Percentiles rank a stretch among this genome's conserved stretches.
These are phyloP conservation scores for Calephelis virginiensis DNA, from an alignment of 1,140 invertebrate genomes.

Conservation along the genomic window DNA sequence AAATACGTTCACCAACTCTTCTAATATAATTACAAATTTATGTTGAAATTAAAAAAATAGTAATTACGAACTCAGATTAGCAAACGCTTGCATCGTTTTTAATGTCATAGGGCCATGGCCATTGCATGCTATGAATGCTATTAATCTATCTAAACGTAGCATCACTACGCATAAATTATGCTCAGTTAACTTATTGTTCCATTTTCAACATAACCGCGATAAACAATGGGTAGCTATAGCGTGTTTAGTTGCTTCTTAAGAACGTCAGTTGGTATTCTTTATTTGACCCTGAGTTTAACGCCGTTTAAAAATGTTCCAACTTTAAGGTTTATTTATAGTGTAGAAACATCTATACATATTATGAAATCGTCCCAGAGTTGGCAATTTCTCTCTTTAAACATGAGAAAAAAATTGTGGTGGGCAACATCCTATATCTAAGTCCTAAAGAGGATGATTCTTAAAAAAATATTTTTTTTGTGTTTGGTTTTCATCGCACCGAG, in stretches of 20 bases:
- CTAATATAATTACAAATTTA: too few relatives aligned
- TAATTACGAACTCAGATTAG: neutral
- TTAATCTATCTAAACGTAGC: constrained; percentile 2
- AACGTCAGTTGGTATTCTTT: neutral
- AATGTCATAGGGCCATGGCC: constrained; percentile 4
- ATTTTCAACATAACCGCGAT: neutral
- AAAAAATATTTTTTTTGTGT: too few relatives aligned
- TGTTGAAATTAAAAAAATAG: too few relatives aligned
- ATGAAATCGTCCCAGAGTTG: too few relatives aligned
- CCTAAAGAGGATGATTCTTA: too few relatives aligned
- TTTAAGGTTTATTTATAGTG: neutral
- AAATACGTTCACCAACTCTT: too few relatives aligned
- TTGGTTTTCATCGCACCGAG: too few relatives aligned
- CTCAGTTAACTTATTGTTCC: neutral
- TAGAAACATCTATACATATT: too few relatives aligned
- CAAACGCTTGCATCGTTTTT: neutral
- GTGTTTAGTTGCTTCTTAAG: neutral
- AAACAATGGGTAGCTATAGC: neutral
- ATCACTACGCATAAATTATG: neutral
- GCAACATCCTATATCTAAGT: too few relatives aligned
- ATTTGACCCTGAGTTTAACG: neutral
- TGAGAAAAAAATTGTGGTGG: too few relatives aligned
- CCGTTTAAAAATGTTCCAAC: neutral
- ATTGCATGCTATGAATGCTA: neutral
- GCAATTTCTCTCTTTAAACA: too few relatives aligned